Percentiles rank a stretch among this genome's conserved stretches.
phyloP scores from a whole-genome alignment of 2,888 invertebrate genomes.

The Brachyptera putata region DNA sequence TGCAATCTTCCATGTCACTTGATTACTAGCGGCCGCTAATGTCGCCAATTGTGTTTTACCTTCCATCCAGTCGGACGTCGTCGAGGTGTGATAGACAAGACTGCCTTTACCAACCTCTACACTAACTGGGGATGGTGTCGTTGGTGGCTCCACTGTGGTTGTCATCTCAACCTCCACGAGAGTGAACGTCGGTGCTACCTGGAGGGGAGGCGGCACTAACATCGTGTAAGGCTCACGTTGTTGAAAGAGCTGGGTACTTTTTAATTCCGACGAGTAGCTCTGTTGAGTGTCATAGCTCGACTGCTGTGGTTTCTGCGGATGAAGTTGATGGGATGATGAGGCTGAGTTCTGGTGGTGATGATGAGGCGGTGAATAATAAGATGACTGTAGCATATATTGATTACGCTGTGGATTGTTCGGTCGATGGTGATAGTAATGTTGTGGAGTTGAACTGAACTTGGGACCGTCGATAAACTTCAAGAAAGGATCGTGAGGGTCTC shows the following conservation, averaged over 20 bases:
- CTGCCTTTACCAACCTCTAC: conserved; percentile 11
- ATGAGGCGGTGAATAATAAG: conserved; percentile 34
- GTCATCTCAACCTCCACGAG: conserved; percentile 37
- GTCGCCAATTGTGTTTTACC: conserved; percentile 36
- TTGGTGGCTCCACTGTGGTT: conserved; percentile 27
- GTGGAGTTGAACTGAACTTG: conserved; percentile 41
- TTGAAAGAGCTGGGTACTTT: conserved; percentile 34
- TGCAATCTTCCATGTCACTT: conserved; percentile 42
- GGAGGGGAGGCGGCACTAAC: conserved; percentile 63
- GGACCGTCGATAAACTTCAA: conserved; percentile 50
- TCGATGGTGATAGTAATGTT: conserved; percentile 8
- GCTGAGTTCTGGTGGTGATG: conserved; percentile 35
- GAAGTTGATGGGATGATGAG: no score
- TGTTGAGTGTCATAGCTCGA: conserved; percentile 5
- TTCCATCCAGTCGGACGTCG: conserved; percentile 48
- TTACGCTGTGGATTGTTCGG: background rate
- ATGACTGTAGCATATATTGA: background rate
- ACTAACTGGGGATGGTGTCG: conserved; percentile 29
- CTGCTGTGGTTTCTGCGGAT: background rate
- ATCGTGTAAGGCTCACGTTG: conserved; percentile 57
- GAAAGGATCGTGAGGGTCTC: conserved; percentile 45
- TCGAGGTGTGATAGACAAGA: conserved; percentile 37
- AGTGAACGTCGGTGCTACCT: conserved; percentile 40
- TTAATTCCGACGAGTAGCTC: background rate
- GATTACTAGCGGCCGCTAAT: conserved; percentile 40